Percentiles rank a stretch among this genome's conserved stretches.
phyloP scores from a whole-genome alignment of 53 echinoderm and acorn worm genomes.

The Echinometra lucunter region DNA sequence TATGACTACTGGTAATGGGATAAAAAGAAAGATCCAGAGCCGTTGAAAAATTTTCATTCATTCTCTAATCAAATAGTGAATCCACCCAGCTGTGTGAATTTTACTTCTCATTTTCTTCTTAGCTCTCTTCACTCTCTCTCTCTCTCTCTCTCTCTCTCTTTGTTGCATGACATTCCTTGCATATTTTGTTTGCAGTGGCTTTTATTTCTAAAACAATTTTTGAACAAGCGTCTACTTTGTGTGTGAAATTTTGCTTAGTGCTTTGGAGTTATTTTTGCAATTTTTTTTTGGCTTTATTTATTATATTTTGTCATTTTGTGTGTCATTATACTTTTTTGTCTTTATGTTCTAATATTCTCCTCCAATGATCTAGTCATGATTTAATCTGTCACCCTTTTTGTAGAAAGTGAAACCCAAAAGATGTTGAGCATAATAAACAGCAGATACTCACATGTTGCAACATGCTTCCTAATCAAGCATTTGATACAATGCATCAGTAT shows the following conservation, averaged over 20 bases:
- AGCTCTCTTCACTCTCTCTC: not conserved
- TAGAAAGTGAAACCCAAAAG: not conserved
- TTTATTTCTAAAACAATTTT: not conserved
- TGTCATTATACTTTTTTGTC: not conserved
- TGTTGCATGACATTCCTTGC: slow-evolving; percentile 15
- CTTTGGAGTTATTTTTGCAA: not conserved
- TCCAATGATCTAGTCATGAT: not conserved
- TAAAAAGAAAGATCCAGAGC: not conserved
- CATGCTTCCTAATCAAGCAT: not conserved
- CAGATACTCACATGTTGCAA: not conserved
- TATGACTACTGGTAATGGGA: not conserved
- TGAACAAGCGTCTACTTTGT: not conserved
- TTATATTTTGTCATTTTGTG: not conserved
- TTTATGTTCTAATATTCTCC: not conserved
- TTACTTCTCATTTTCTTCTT: not conserved
- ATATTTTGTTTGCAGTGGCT: slow-evolving; percentile 21
- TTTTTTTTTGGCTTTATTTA: not conserved
- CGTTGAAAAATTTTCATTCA: not conserved
- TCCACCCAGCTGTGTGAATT: not conserved
- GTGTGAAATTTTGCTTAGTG: not conserved
- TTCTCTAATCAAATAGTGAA: not conserved
- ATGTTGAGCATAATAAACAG: not conserved
- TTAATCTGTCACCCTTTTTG: not conserved
- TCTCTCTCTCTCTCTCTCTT: too few species aligned
- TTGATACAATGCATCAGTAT: not conserved